These are phyloP conservation scores for Drosophila helvetica DNA, from an alignment of 2,888 invertebrate species.

Conservation along the genomic window DNA sequence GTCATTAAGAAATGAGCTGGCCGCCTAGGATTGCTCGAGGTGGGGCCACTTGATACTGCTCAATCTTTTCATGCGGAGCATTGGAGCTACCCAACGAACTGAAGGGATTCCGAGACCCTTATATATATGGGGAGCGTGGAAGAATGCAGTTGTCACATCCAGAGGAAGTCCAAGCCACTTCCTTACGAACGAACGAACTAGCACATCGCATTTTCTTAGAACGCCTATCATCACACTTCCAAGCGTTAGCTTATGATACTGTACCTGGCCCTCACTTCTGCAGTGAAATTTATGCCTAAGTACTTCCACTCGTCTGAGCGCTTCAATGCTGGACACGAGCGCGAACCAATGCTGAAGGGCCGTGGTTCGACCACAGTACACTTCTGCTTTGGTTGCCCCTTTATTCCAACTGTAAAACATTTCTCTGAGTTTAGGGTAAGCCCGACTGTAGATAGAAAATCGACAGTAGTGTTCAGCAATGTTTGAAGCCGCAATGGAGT, in stretches of 20 bases:
- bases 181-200: neutral
- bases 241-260: conserved; percentile 16
- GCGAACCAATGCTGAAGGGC: neutral
- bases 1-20: too few species aligned
- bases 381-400: conserved; percentile 4
- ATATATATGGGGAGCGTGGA: conserved; percentile 11
- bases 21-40: too few species aligned
- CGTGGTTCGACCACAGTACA: neutral
- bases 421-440: neutral
- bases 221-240: conserved; percentile 12
- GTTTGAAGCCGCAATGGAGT: too few species aligned
- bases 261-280: neutral
- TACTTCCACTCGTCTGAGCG: too few species aligned
- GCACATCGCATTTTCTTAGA: too few species aligned
- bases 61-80: too few species aligned
- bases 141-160: neutral
- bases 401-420: neutral
- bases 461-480: too few species aligned
- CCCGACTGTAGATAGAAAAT: conserved; percentile 1
- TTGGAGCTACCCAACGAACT: neutral
- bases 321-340: too few species aligned
- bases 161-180: neutral
- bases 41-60: too few species aligned
- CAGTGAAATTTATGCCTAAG: too few species aligned
- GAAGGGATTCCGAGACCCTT: neutral